These are phyloP conservation scores for Palaemon carinicauda DNA, from an alignment of 1,140 invertebrate species.

Conservation along the genomic window DNA sequence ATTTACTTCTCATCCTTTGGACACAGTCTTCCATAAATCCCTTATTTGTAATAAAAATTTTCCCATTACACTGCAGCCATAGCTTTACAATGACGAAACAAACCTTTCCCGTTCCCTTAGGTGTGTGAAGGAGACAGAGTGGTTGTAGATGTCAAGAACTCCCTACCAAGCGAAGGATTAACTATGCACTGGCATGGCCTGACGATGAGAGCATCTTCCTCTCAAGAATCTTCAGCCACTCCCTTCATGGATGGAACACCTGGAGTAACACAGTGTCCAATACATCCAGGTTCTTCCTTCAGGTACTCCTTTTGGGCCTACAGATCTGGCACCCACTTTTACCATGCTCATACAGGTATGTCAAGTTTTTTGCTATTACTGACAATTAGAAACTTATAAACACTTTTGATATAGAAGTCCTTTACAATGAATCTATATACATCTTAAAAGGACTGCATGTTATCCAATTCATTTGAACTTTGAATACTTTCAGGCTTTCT, in stretches of 20 bases:
- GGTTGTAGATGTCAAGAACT: conserved; percentile 84
- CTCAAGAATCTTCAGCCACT: conserved; percentile 68
- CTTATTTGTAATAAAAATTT: too few species aligned
- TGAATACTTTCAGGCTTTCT: conserved; percentile 72
- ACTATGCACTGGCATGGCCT: conserved; percentile 90
- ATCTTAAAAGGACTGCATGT: too few species aligned
- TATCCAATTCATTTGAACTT: too few species aligned
- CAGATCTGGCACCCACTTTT: conserved; percentile 81
- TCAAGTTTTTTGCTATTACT: conserved; percentile 58
- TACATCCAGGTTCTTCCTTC: conserved; percentile 83
- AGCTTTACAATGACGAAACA: too few species aligned
- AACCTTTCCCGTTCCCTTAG: conserved; percentile 64
- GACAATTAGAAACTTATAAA: not conserved
- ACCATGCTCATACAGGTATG: conserved; percentile 83
- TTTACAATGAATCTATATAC: too few species aligned
- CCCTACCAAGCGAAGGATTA: conserved; percentile 78
- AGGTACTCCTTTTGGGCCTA: conserved; percentile 64
- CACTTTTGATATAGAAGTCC: too few species aligned
- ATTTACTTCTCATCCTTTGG: too few species aligned
- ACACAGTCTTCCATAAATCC: too few species aligned
- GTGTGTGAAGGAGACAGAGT: conserved; percentile 86
- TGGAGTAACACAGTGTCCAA: conserved; percentile 89
- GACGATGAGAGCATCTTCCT: not conserved
- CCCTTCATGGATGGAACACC: conserved; percentile 92
- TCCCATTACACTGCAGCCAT: too few species aligned